Evolutionary conservation across 2,888 invertebrate genomes (phyloP), one percentile per base, ranked within the genome.

Genomic region (Bhutanitis thaidina): DNA sequence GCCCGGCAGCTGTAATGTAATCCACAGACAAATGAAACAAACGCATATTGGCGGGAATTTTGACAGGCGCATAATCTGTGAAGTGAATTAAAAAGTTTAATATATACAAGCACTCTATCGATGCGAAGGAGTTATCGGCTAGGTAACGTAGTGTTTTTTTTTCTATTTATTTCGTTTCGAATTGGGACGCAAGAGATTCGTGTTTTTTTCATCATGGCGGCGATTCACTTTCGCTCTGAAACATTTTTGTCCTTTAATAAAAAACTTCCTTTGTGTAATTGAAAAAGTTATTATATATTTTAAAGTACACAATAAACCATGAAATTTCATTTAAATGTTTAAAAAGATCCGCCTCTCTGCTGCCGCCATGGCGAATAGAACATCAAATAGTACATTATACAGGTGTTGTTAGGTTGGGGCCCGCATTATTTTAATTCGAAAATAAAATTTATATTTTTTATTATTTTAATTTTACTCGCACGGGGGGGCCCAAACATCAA

Each of bases 81-180:
- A 45, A 53, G 52, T 51, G 53, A 59, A 41, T 52, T 64, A 64
- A 65, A 63, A 66, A 61, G 63, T 67, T 70, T 70, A 64, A 67
- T 68, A 69, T 68, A 70, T 68, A 65, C 64, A 62, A 65, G 64
- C 67, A 69, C 71, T 67, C 66, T 71, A 60, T 71, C 55, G 56
- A 64, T 65, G n/a, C 12, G 4, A 71, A 71, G 67, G 56, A 61
- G 60, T 66, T 68, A 65, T 67, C 62, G 64, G 69, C 68, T 74
- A 72, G 71, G 68, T 69, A 69, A 59, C 60, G 61, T 71, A 71
- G 68, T 20, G n/a, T n/a, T n/a, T 61, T 59, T 62, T 62, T 62
- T 65, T 66, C 32, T 64, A 66, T 57, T 68, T 67, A 66, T 69
- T 67, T 56, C n/a, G n/a, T 41, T 41, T 32, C 15, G n/a, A 43